Base-by-base conservation (phyloP, 2,888 invertebrate species). In the Bombylius major region DNA sequence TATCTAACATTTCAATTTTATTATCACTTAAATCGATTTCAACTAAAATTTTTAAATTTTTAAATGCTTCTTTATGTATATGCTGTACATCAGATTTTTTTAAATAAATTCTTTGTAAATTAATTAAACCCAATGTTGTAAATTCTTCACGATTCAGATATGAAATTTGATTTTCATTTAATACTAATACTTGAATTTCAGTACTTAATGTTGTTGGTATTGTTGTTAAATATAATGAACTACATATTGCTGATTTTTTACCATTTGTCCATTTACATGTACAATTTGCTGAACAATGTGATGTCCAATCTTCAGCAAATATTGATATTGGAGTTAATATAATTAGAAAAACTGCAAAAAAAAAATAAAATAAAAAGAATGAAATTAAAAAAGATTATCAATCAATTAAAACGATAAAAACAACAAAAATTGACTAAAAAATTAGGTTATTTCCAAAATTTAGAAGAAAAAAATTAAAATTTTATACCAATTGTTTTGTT, bases 231-330 rank as follows among this genome's bases (percentile, higher is more conserved):
- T 87, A 86, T 63, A 87, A 84, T 67, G 88, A 84, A 61, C 84
- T 83, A 75, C 93, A 94, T 58, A 87, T 80, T 56, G 91, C 93
- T 48, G 89, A 89, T 72, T 89, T 90, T 75, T 93, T 93, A 60
- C 92, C 92, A 59, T 87, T 87, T 48, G 87, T 86, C 93, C 93
- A 94, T 77, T 90, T 92, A 79, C 93, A 93, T 67, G 84, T 83
- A 73, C 93, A 93, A 65, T 87, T 84, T 62, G 83, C 80, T 66
- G 90, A 88, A 75, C 91, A 92, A 74, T 89, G 89, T 55, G 67
- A 68, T 54, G 89, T 88, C 90, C 90, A 91, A 75, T 91, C 91
- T 59, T 84, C 82, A 64, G 81, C 79, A 42, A 42, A 42, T 60
- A 79, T 78, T 59, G 77, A 74, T 64, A 78, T 50, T 33, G 55